A percentile compares a stretch with the other conserved stretches of the same genome.
These are phyloP conservation scores for Manis crassicaudata DNA, from an alignment of 2,797 vertebrate genomes.

Conservation along the genomic window DNA sequence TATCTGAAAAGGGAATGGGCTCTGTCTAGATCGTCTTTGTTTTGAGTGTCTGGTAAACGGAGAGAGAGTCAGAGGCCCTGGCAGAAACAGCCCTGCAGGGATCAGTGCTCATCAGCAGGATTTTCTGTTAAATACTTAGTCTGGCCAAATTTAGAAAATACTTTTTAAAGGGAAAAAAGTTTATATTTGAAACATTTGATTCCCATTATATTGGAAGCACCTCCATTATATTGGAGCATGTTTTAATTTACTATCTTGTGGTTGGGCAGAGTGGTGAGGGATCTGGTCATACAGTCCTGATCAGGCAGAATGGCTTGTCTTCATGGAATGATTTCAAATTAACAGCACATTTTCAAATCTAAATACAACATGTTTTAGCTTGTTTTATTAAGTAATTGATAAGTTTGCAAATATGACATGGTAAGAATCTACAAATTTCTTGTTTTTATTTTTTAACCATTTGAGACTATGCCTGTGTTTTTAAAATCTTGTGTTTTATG, in stretches of 20 bases:
- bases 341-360: neutral
- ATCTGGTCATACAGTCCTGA: too few species aligned
- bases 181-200: neutral
- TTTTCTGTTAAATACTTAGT: neutral
- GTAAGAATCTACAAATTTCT: slow-evolving; percentile 18
- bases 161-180: neutral
- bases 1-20: neutral
- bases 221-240: neutral
- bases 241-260: neutral
- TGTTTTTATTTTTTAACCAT: neutral
- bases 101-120: neutral
- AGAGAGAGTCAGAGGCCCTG: neutral
- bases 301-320: neutral
- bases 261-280: neutral
- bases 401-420: slow-evolving; percentile 10
- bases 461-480: slow-evolving; percentile 4
- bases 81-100: neutral
- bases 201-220: too few species aligned
- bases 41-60: neutral
- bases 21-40: neutral
- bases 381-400: slow-evolving; percentile 2
- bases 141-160: slow-evolving; percentile 17
- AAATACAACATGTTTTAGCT: neutral
- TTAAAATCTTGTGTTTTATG: slow-evolving; percentile 4
- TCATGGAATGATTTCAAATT: neutral